Percentiles rank a stretch among this genome's conserved stretches.
Evolutionary conservation across 2,888 invertebrate species (phyloP).

Genomic region (Chrysotoxum bicinctum): DNA sequence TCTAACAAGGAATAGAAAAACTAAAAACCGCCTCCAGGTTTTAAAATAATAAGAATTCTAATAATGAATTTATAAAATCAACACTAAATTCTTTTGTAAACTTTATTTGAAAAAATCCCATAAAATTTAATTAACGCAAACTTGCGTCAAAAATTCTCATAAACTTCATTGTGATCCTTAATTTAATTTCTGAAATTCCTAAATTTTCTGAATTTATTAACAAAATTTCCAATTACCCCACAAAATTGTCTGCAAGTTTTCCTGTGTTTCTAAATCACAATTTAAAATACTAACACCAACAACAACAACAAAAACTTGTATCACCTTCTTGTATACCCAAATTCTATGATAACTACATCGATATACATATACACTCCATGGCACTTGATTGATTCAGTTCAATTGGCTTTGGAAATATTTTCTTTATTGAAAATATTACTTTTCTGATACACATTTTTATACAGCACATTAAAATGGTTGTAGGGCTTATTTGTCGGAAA

Average conservation of each 20-base stretch:
- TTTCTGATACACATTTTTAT: too few species aligned
- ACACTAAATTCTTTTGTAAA: neutral
- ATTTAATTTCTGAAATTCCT: slow-evolving; percentile 49
- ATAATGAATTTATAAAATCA: neutral
- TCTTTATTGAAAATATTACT: too few species aligned
- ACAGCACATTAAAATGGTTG: too few species aligned
- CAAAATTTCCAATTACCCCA: slow-evolving; percentile 58
- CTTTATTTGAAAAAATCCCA: slow-evolving; percentile 10
- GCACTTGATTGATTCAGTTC: neutral
- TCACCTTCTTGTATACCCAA: slow-evolving; percentile 20
- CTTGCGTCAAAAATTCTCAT: neutral
- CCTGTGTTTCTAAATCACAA: neutral
- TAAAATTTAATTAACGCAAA: slow-evolving; percentile 34
- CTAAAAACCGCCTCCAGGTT: too few species aligned
- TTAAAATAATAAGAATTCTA: neutral
- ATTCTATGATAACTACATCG: slow-evolving; percentile 5
- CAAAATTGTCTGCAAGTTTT: slow-evolving; percentile 36
- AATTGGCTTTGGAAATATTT: neutral
- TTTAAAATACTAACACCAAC: neutral
- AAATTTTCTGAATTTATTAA: slow-evolving; percentile 53
- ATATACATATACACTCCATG: slow-evolving; percentile 2
- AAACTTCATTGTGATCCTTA: slow-evolving; percentile 36
- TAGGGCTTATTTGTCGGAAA: too few species aligned
- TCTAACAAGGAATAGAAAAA: too few species aligned
- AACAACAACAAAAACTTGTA: slow-evolving; percentile 15